These are phyloP conservation scores for Trinorchestia longiramus DNA, from an alignment of 1,140 invertebrate genomes.

Conservation along the genomic window DNA sequence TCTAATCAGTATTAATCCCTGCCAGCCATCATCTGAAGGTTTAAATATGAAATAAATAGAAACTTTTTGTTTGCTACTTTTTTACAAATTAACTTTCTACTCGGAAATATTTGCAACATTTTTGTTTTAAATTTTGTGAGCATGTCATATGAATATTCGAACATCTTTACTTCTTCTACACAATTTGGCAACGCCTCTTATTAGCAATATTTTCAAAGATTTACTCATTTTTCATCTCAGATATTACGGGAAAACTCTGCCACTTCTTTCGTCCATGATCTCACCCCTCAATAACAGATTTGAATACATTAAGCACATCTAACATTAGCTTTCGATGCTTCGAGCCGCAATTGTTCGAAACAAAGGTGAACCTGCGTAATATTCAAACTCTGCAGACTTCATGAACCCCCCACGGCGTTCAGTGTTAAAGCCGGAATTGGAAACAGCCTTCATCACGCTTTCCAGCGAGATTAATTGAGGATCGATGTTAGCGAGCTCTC, in stretches of 20 bases:
- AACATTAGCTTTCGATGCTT: not conserved
- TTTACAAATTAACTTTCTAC: not conserved
- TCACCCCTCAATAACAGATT: slow-evolving; percentile 45
- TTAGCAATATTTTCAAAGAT: not conserved
- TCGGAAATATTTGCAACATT: not conserved
- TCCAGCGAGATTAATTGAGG: slow-evolving; percentile 19
- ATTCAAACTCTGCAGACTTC: slow-evolving; percentile 27
- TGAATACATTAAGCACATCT: slow-evolving; percentile 44
- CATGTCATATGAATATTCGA: not conserved
- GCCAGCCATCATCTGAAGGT: not conserved
- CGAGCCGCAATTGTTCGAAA: not conserved
- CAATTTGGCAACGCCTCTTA: not conserved
- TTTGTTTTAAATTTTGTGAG: not conserved
- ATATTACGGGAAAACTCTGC: slow-evolving; percentile 1
- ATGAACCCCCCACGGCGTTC: slow-evolving; percentile 16
- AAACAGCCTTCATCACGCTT: slow-evolving; percentile 46
- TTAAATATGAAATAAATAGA: not conserved
- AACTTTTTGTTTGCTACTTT: not conserved
- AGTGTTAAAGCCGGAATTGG: slow-evolving; percentile 42
- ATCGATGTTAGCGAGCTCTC: not conserved
- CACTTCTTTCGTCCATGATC: not conserved
- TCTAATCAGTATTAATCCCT: too few relatives aligned
- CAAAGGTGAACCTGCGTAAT: slow-evolving; percentile 31
- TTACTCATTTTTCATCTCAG: not conserved
- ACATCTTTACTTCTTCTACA: not conserved